Evolutionary conservation across 2,113 vertebrate genomes (phyloP), one percentile per base, ranked within the genome.

Genomic region (Chlorodrepanis virens): DNA sequence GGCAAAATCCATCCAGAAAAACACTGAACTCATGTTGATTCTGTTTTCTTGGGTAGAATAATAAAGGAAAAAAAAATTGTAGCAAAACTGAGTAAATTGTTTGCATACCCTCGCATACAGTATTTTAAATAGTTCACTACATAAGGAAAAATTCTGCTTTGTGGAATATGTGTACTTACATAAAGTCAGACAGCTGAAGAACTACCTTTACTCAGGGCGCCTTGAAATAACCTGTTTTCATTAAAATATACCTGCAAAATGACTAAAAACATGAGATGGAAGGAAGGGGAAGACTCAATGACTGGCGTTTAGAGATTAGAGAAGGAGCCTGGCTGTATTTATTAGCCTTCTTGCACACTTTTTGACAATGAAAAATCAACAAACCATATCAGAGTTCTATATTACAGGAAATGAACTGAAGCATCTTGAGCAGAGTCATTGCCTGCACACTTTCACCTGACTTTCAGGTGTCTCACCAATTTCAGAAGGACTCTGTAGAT

Each of bases 401-500:
- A 80, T 81, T 69, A 92, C 90, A 93, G 93, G 83, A 92, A 24
- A 94, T 67, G 75, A 96, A 91, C 59, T 2, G 2, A 56, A 79
- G 44, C 39, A 71, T 40, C 74, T 17, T 5, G 4, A 50, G 83
- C 74, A 84, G 37, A 92, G n/a, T 20, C 3, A 3, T 40, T 84
- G 47, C 39, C 29, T 42, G 27, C 13, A 82, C 31, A 53, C 29
- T 74, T 77, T 96, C 94, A 94, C 75, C 70, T 94, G 90, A 91
- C 56, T 92, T 97, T 91, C 71, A 82, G 61, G 44, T 53, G 71
- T 77, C 50, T 75, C 68, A 93, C 81, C 71, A 83, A 21, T 90
- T 95, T 96, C 71, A 92, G 91, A 94, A 95, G 40, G 80, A 79
- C 23, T 75, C 87, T 74, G 12, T 8, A 89, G 83, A 96, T 87